phyloP scores from a whole-genome alignment of 2,113 vertebrate species.

The Tauraco erythrolophus region DNA sequence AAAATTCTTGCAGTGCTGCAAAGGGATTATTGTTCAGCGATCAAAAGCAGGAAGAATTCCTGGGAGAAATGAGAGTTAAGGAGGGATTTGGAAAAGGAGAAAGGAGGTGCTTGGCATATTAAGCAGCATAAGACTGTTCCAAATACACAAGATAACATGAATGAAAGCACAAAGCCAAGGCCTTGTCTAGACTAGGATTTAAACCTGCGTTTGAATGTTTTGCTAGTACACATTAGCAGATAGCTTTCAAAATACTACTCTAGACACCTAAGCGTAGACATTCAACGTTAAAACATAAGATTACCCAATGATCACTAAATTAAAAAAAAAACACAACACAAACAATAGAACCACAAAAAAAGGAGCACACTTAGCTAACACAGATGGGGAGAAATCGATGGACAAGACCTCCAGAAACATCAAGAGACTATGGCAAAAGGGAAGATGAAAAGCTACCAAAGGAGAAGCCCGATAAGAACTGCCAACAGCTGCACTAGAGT shows the following conservation, averaged over 20 bases:
- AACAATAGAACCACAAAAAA: not conserved
- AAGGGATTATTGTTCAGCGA: not conserved
- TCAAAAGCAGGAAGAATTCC: not conserved
- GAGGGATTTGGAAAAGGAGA: conserved; percentile 3
- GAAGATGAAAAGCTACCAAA: not conserved
- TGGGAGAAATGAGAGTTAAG: not conserved
- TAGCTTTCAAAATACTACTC: not conserved
- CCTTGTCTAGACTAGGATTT: not conserved
- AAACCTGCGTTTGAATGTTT: not conserved
- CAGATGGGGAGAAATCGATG: not conserved
- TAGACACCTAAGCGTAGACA: fast-evolving
- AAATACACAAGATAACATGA: not conserved
- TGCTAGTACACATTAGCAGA: not conserved
- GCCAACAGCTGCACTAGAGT: not conserved
- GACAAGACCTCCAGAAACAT: not conserved
- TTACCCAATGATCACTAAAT: not conserved
- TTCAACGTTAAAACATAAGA: not conserved
- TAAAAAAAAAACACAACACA: not conserved
- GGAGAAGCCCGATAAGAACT: not conserved
- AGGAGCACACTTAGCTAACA: not conserved
- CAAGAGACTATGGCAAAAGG: not conserved
- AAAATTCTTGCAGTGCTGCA: not conserved
- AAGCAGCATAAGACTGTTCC: not conserved
- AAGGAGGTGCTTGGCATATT: not conserved
- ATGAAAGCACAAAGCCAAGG: not conserved